These are phyloP conservation scores for Lycaon pictus DNA, from an alignment of 2,113 vertebrate species.

Conservation along the genomic window DNA sequence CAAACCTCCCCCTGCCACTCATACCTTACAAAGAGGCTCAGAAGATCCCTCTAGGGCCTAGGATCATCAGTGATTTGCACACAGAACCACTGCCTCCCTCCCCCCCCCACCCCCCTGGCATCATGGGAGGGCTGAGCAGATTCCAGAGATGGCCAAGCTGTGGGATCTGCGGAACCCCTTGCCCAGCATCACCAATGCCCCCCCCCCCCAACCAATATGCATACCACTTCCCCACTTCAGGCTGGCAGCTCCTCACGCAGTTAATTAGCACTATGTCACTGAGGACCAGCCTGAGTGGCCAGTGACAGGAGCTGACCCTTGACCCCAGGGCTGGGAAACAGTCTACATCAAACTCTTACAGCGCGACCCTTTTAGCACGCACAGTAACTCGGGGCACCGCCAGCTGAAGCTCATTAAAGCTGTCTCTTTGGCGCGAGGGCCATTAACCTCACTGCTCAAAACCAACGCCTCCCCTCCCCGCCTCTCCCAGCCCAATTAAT, in stretches of 20 bases:
- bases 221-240: slow-evolving; percentile 84
- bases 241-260: slow-evolving; percentile 91
- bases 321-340: slow-evolving; percentile 89
- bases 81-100: neutral
- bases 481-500: slow-evolving; percentile 91
- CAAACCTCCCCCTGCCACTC: neutral
- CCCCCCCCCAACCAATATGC: slow-evolving; percentile 77
- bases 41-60: neutral
- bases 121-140: neutral
- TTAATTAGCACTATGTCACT: slow-evolving; percentile 99
- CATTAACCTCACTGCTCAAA: slow-evolving; percentile 93
- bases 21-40: neutral
- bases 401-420: slow-evolving; percentile 94
- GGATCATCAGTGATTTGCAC: neutral
- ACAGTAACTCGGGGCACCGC: slow-evolving; percentile 90
- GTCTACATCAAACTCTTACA: slow-evolving; percentile 95
- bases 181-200: slow-evolving; percentile 34
- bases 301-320: slow-evolving; percentile 93
- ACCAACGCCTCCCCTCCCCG: slow-evolving; percentile 88
- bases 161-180: slow-evolving; percentile 24
- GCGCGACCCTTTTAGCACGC: slow-evolving; percentile 97
- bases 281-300: slow-evolving; percentile 96
- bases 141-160: slow-evolving; percentile 20
- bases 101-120: neutral
- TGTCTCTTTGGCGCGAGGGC: slow-evolving; percentile 92